Evolutionary conservation across 1,140 invertebrate species (phyloP).

Genomic region (Bombus vancouverensis): DNA sequence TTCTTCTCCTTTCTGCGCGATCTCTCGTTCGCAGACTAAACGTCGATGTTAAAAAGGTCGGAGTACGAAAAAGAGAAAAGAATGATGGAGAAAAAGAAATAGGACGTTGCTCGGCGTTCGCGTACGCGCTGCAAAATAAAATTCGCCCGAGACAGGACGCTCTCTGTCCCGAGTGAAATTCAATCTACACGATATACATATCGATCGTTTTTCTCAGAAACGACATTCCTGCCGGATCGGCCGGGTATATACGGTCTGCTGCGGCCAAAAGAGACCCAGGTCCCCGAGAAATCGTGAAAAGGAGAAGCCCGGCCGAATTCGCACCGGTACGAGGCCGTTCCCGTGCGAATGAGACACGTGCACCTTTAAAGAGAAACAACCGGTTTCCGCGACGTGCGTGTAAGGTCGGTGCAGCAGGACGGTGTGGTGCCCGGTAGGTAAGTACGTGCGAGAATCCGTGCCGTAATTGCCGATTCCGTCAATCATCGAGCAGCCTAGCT

Average conservation of each 20-base stretch:
- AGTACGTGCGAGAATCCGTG: slow-evolving; percentile 69
- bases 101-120: too few species aligned
- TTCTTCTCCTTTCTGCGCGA: not conserved
- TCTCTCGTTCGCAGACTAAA: not conserved
- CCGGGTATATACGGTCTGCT: not conserved
- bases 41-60: not conserved
- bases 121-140: slow-evolving; percentile 9
- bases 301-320: slow-evolving; percentile 41
- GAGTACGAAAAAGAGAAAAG: not conserved
- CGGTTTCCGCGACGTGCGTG: slow-evolving; percentile 69
- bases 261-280: not conserved
- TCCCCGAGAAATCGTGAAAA: slow-evolving; percentile 44
- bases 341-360: slow-evolving; percentile 53
- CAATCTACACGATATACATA: slow-evolving; percentile 45
- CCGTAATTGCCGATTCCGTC: slow-evolving; percentile 69
- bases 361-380: slow-evolving; percentile 66
- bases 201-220: slow-evolving; percentile 46
- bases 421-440: slow-evolving; percentile 57
- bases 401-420: slow-evolving; percentile 44
- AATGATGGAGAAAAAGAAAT: not conserved
- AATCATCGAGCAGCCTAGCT: slow-evolving; percentile 58
- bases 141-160: not conserved
- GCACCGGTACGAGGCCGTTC: slow-evolving; percentile 45
- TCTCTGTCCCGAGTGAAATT: slow-evolving; percentile 29
- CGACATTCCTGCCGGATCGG: slow-evolving; percentile 33